Percentiles rank a stretch among this genome's conserved stretches.
These are phyloP conservation scores for Neoscelio sp. DNA, from an alignment of 2,888 invertebrate species.

Conservation along the genomic window DNA sequence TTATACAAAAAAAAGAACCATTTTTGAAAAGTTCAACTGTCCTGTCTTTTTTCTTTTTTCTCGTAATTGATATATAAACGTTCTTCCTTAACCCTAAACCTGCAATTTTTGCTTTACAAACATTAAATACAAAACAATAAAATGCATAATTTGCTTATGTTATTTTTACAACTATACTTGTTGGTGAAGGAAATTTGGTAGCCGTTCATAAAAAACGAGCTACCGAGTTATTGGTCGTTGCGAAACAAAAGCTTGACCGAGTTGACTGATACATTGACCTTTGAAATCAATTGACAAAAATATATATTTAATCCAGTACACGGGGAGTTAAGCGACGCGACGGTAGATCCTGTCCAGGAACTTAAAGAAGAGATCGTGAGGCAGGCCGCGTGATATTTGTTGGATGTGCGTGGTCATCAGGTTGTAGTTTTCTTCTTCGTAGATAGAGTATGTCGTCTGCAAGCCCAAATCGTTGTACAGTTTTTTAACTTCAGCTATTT, in stretches of 20 bases:
- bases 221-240: neutral
- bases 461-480: conserved; percentile 91
- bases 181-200: too few species aligned
- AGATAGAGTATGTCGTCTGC: conserved; percentile 90
- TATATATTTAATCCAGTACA: too few species aligned
- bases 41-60: too few species aligned
- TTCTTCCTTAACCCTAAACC: conserved; percentile 47
- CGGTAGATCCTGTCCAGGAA: conserved; percentile 92
- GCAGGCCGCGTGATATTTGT: conserved; percentile 91
- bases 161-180: conserved; percentile 16
- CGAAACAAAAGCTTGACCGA: conserved; percentile 1
- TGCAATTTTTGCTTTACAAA: conserved; percentile 30
- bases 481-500: conserved; percentile 88
- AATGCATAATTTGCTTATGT: conserved; percentile 8
- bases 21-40: too few species aligned
- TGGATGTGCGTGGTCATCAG: conserved; percentile 92
- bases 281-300: too few species aligned
- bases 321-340: conserved; percentile 79
- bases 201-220: conserved; percentile 23
- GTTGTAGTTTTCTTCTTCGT: conserved; percentile 93
- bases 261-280: too few species aligned
- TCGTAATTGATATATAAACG: too few species aligned
- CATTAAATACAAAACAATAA: neutral
- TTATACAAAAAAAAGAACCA: too few species aligned
- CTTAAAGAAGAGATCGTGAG: conserved; percentile 92